Conservation (phyloP, 2,797 vertebrate genomes). For the Sebastiscus albofasciatus region DNA sequence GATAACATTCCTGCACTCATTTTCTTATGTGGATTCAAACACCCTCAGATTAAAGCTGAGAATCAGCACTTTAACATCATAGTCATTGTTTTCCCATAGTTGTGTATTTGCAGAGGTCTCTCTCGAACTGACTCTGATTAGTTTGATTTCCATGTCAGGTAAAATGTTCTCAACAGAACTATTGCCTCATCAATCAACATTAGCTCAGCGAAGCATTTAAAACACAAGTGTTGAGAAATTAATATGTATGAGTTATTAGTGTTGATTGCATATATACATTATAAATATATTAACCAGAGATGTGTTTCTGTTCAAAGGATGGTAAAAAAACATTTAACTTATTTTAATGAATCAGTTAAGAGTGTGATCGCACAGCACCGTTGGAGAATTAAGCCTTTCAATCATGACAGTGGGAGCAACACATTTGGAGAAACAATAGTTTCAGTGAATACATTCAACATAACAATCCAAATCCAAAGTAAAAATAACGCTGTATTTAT, state of each 20-base stretch:
- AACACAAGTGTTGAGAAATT: conserved; percentile 37
- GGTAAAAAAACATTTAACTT: background rate
- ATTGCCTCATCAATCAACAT: conserved; percentile 48
- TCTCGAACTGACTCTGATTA: background rate
- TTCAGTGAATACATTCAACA: conserved; percentile 12
- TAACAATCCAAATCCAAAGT: conserved; percentile 17
- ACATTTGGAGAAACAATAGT: conserved; percentile 26
- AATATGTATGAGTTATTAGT: conserved; percentile 42
- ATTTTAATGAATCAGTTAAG: conserved; percentile 7
- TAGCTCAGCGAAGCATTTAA: conserved; percentile 34
- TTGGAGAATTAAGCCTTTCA: conserved; percentile 13
- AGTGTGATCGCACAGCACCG: conserved; percentile 3
- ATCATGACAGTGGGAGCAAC: conserved; percentile 10
- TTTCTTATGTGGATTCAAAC: background rate
- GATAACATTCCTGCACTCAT: background rate
- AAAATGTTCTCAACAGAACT: conserved; percentile 24
- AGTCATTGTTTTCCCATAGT: background rate
- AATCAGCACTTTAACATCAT: no score
- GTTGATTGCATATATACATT: conserved; percentile 14
- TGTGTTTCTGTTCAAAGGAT: conserved; percentile 14
- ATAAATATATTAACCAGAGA: conserved; percentile 15
- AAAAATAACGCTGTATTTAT: conserved; percentile 47
- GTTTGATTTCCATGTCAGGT: conserved; percentile 39
- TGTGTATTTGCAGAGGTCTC: conserved; percentile 1
- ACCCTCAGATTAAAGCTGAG: background rate